A percentile compares a stretch with the other conserved stretches of the same genome.
Conservation (phyloP, 2,797 vertebrate species). For the Champsocephalus gunnari region DNA sequence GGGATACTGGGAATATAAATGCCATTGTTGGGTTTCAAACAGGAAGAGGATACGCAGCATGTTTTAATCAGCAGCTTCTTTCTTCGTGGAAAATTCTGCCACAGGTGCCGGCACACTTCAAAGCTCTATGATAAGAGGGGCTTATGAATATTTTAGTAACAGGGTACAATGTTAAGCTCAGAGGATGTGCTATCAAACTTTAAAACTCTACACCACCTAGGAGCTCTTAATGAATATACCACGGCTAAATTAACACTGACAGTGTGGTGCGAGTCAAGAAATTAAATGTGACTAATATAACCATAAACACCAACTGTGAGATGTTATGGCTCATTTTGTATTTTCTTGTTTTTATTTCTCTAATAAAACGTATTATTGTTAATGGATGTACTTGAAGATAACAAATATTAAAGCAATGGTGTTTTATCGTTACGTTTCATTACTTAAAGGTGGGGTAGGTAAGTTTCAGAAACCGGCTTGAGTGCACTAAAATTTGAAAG, state of each 20-base stretch:
- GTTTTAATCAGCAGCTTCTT: slow-evolving; percentile 35
- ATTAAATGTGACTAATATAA: slow-evolving; percentile 23
- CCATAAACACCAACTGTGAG: slow-evolving; percentile 19
- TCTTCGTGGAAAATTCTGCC: slow-evolving; percentile 40
- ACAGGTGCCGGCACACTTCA: slow-evolving; percentile 61
- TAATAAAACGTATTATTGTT: background rate
- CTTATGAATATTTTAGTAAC: slow-evolving; percentile 64
- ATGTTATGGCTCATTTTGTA: background rate
- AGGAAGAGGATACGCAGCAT: slow-evolving; percentile 10
- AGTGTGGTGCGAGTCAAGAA: slow-evolving; percentile 1
- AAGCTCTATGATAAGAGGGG: slow-evolving; percentile 42
- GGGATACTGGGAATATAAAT: slow-evolving; percentile 17
- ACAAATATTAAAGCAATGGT: background rate
- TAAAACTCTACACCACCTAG: slow-evolving; percentile 25
- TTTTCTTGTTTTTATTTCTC: background rate
- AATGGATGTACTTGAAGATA: background rate
- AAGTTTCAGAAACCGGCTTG: no score
- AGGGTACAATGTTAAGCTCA: slow-evolving; percentile 58
- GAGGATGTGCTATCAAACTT: slow-evolving; percentile 49
- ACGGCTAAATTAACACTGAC: slow-evolving; percentile 28
- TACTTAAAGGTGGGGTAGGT: background rate
- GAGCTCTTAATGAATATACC: slow-evolving; percentile 34
- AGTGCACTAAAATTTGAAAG: no score
- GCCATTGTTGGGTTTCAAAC: slow-evolving; percentile 39
- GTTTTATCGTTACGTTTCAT: background rate